Evolutionary conservation across 2,888 invertebrate species (phyloP), one percentile per base, ranked within the genome.

Genomic region (Lampropteryx suffumata): DNA sequence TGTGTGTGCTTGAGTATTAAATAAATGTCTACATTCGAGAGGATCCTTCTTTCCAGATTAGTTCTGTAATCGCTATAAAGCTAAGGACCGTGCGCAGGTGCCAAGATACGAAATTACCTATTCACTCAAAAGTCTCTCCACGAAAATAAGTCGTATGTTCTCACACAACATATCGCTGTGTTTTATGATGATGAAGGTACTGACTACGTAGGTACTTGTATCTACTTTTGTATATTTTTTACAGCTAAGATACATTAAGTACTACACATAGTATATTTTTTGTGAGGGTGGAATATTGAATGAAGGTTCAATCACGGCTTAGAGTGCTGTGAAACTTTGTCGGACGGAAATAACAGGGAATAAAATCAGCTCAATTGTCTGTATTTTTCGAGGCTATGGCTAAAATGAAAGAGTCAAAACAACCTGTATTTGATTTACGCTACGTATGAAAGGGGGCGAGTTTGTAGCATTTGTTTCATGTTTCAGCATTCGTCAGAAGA

Each of bases 51-150:
- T 26, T 35, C 34, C 29, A 29, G 48, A 41, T 48, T 48, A 48
- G 41, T 36, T 42, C 26, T 41, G 26, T 35, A 41, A 42, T 48
- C 30, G 30, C 41, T 10, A 36, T 42, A 48, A 42, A 41, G 35
- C 30, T 26, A 17, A 42, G 34, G 30, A 17, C 34, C 29, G 44
- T 11, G 50, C 35, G 27, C 50, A 51, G 50, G 50, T 51, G 50
- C 13, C 35, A 8, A 21, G 27, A 9, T 34, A 4, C 36, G 27
- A 46, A 46, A 51, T 45, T 46, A 51, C 50, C 50, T 51, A 51
- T 41, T 51, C 36, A 51, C 50, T 51, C 45, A 51, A 51, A 50
- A 51, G 41, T 51, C 41, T 51, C 45, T 46, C 30, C 28, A 32
- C 40, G 27, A 45, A 36, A 51, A 41, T 41, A 51, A 46, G 41